Conservation (phyloP, 1,140 invertebrate species). For the Globodera rostochiensis region DNA sequence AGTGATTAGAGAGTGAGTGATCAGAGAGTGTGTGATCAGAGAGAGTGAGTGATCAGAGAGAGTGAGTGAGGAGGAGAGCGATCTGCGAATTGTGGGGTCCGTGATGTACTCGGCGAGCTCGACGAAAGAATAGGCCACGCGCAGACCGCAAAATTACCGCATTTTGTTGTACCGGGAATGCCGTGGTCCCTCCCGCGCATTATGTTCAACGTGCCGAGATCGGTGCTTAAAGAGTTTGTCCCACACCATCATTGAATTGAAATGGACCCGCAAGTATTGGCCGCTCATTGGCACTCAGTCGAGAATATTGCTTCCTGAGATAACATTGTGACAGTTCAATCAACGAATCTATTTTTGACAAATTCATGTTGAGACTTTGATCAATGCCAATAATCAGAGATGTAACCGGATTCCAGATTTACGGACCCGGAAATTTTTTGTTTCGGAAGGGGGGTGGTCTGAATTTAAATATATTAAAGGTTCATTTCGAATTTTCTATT, state of each 20-base stretch:
- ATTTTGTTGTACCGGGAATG: constrained; percentile 80
- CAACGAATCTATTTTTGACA: background rate
- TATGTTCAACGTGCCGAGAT: constrained; percentile 63
- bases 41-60: too few relatives aligned
- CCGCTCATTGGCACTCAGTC: constrained; percentile 40
- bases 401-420: too few relatives aligned
- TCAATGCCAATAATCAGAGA: too few relatives aligned
- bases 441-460: too few relatives aligned
- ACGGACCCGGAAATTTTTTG: too few relatives aligned
- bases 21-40: too few relatives aligned
- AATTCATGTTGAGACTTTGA: too few relatives aligned
- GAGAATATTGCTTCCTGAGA: constrained; percentile 43
- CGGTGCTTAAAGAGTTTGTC: constrained; percentile 48
- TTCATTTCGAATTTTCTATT: too few relatives aligned
- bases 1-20: too few relatives aligned
- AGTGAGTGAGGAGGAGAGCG: constrained; percentile 34
- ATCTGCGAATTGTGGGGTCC: constrained; percentile 51
- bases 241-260: constrained; percentile 50
- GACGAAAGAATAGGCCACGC: constrained; percentile 73
- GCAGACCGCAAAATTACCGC: constrained; percentile 76
- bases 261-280: constrained; percentile 56
- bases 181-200: constrained; percentile 87
- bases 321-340: background rate
- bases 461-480: too few relatives aligned
- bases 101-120: constrained; percentile 71